These are phyloP conservation scores for Karalla daura DNA, from an alignment of 2,797 vertebrate species.

Conservation along the genomic window DNA sequence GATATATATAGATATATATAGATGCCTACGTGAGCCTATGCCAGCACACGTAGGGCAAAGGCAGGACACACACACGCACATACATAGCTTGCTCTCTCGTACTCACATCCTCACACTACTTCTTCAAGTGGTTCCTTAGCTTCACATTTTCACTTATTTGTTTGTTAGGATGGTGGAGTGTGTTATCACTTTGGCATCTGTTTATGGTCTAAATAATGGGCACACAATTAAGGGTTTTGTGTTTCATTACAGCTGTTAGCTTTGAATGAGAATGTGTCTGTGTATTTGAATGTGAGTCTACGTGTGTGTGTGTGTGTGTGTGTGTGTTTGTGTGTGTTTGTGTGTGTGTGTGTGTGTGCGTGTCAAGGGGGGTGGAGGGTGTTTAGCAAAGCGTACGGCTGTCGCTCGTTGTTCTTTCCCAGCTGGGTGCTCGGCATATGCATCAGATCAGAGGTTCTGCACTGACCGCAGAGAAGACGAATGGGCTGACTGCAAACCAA, in stretches of 20 bases:
- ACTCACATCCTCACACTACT: background rate
- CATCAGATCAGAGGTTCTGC: slow-evolving; percentile 35
- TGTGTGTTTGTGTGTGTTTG: slow-evolving; percentile 6
- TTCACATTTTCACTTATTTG: slow-evolving; percentile 3
- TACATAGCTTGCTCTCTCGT: no score
- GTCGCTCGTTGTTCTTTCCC: slow-evolving; percentile 37
- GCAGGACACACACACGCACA: no score
- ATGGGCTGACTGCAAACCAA: slow-evolving; percentile 30
- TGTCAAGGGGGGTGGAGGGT: slow-evolving; percentile 12
- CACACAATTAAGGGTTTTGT: slow-evolving; percentile 29
- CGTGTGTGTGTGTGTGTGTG: slow-evolving; percentile 14
- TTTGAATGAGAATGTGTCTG: slow-evolving; percentile 41
- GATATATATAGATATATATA: no score
- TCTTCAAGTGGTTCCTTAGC: slow-evolving; percentile 2
- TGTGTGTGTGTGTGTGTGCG: slow-evolving; percentile 8
- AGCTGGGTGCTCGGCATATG: slow-evolving; percentile 44
- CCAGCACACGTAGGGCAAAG: no score
- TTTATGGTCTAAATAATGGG: slow-evolving; percentile 22
- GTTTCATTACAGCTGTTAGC: slow-evolving; percentile 52
- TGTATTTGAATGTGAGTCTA: slow-evolving; percentile 29
- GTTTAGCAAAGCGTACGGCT: slow-evolving; percentile 35
- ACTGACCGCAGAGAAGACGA: slow-evolving; percentile 16
- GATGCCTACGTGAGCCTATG: no score
- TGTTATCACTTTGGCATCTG: slow-evolving; percentile 11
- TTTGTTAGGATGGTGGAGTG: slow-evolving; percentile 1